Percentiles rank a stretch among this genome's conserved stretches.
phyloP scores from a whole-genome alignment of 2,888 invertebrate species.

The Aradus depressus region DNA sequence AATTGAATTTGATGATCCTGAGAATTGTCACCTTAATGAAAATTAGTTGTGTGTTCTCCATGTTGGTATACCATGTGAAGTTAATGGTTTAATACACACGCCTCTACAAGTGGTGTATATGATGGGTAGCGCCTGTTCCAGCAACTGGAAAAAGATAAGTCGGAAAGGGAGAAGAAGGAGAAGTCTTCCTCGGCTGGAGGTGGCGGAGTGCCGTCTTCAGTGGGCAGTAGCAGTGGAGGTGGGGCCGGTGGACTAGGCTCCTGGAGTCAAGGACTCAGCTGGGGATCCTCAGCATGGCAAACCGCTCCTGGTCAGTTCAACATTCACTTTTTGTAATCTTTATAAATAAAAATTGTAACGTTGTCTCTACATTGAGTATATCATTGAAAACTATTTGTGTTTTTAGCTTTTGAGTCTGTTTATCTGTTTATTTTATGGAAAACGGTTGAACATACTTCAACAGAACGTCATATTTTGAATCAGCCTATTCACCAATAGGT shows the following conservation, averaged over 20 bases:
- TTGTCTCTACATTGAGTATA: not conserved
- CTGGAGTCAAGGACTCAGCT: slow-evolving; percentile 24
- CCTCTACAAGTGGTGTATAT: not conserved
- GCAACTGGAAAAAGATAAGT: slow-evolving; percentile 47
- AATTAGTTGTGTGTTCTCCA: too few species aligned
- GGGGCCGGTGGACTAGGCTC: slow-evolving; percentile 30
- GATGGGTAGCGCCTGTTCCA: slow-evolving; percentile 29
- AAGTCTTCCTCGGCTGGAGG: slow-evolving; percentile 12
- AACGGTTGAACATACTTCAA: too few species aligned
- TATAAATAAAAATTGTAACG: not conserved
- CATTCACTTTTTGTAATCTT: not conserved
- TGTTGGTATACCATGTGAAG: too few species aligned
- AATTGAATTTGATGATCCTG: too few species aligned
- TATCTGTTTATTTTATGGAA: too few species aligned
- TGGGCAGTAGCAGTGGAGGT: not conserved
- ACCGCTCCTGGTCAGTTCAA: slow-evolving; percentile 12
- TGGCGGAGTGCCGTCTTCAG: not conserved
- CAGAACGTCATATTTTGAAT: too few species aligned
- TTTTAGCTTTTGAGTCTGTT: too few species aligned
- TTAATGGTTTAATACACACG: too few species aligned
- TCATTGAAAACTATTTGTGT: not conserved
- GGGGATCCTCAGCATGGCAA: slow-evolving; percentile 21
- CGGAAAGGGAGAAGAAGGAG: slow-evolving; percentile 36
- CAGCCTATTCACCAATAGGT: too few species aligned
- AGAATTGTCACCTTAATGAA: too few species aligned